Conservation (phyloP, 2,113 vertebrate genomes). For the Amphiprion ocellaris region DNA sequence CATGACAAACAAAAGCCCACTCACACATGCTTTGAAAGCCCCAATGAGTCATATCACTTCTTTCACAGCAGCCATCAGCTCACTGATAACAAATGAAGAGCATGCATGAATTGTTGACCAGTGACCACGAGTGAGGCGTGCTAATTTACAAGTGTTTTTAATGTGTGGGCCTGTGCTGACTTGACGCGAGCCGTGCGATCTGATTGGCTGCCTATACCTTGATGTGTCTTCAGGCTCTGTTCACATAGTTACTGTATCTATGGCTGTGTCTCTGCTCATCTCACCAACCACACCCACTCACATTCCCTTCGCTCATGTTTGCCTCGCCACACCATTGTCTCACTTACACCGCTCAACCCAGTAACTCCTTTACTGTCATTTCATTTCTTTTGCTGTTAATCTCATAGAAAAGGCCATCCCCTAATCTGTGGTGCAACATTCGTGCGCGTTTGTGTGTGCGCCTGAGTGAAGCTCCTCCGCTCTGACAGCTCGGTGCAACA, state of each 20-base stretch:
- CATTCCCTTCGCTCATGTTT: constrained; percentile 42
- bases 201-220: constrained; percentile 72
- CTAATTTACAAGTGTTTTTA: constrained; percentile 10
- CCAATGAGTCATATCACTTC: constrained; percentile 47
- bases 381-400: background rate
- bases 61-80: constrained; percentile 47
- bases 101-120: constrained; percentile 21
- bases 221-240: constrained; percentile 66
- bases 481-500: constrained; percentile 46
- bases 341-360: constrained; percentile 41
- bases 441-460: constrained; percentile 23
- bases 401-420: constrained; percentile 19
- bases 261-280: constrained; percentile 72
- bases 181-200: constrained; percentile 43
- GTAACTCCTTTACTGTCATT: constrained; percentile 17
- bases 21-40: constrained; percentile 40
- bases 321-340: constrained; percentile 27
- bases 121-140: constrained; percentile 8
- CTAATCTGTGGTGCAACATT: constrained; percentile 17
- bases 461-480: constrained; percentile 38
- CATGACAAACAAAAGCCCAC: constrained; percentile 54
- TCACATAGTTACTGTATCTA: constrained; percentile 82
- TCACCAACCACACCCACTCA: constrained; percentile 75
- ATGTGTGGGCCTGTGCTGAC: constrained; percentile 33
- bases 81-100: constrained; percentile 18